Evolutionary conservation across 2,888 invertebrate genomes (phyloP).

Genomic region (Brachynemurus nebulosus): DNA sequence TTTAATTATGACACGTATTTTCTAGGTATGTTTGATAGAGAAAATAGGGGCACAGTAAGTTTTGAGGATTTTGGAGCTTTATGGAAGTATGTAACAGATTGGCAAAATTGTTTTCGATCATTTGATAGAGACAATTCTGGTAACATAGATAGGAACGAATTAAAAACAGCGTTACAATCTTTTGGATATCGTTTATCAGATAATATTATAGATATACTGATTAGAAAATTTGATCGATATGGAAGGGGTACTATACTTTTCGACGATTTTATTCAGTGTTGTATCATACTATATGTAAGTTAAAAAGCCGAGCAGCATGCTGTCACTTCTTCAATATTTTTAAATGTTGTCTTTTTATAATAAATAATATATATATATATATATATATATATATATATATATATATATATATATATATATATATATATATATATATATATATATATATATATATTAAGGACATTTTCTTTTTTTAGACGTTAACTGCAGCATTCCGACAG

Average conservation of each 20-base stretch:
- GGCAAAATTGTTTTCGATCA: slow-evolving; percentile 90
- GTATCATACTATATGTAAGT: slow-evolving; percentile 84
- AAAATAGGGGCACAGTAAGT: slow-evolving; percentile 75
- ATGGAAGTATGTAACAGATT: slow-evolving; percentile 97
- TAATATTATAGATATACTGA: slow-evolving; percentile 59
- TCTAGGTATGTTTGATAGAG: slow-evolving; percentile 85
- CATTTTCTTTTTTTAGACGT: slow-evolving; percentile 50
- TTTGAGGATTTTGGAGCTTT: slow-evolving; percentile 92
- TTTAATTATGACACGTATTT: too few species aligned
- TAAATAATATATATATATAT: too few species aligned
- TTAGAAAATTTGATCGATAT: slow-evolving; percentile 87
- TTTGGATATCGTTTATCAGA: slow-evolving; percentile 86
- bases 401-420: too few species aligned
- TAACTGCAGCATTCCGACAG: slow-evolving; percentile 77
- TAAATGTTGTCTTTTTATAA: too few species aligned
- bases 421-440: too few species aligned
- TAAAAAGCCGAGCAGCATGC: too few species aligned
- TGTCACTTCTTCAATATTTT: too few species aligned
- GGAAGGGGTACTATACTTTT: slow-evolving; percentile 86
- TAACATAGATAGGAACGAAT: slow-evolving; percentile 79
- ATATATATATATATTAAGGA: too few species aligned
- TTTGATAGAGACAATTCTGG: slow-evolving; percentile 90
- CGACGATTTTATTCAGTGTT: slow-evolving; percentile 97
- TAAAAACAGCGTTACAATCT: slow-evolving; percentile 77
- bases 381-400: too few species aligned